Evolutionary conservation across 2,888 invertebrate species (phyloP), one percentile per base, ranked within the genome.

Genomic region (Parnassius smintheus): DNA sequence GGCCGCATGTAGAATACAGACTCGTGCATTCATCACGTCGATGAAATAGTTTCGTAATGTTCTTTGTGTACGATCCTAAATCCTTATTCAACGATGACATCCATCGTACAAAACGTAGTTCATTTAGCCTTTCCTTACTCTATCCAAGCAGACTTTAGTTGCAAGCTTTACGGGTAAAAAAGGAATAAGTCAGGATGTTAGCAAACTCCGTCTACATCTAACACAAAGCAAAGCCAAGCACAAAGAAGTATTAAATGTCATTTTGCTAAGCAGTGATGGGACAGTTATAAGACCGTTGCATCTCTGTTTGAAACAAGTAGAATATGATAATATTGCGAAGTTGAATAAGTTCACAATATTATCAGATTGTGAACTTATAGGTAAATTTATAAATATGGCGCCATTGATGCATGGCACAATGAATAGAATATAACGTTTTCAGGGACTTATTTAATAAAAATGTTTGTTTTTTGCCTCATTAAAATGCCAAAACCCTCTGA

Each of bases 241-340:
- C 59, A 53, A 53, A 46, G 52, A 35, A 25, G 46, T 18, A 46
- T 45, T 58, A 58, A 59, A 53, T 53, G 59, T 45, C 59, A 52
- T 53, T 58, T 18, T 44, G 12, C 9, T 44, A 13, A 35, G 35
- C 50, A 42, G 4, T 3, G 12, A 18, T 51, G 45, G 22, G 13
- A 41, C 58, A 22, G 58, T 44, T 18, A 45, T 58, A 44, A 44
- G 44, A 12, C 58, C 44, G 42, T 58, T 51, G 22, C 13, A 48
- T 13, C 41, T 13, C 12, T 13, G 57, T n/a, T 42, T n/a, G 44
- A 51, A 58, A 50, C 51, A 18, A 18, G 18, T 18, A 1, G 18
- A 18, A 18, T 18, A 18, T 51, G 58, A 51, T 51, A 51, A 25
- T 51, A 51, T 45, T 51, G 22, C 50, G 1, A 18, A 18, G 18